Base-by-base conservation (phyloP, 2,888 invertebrate species). In the Aleiodes testaceus region DNA sequence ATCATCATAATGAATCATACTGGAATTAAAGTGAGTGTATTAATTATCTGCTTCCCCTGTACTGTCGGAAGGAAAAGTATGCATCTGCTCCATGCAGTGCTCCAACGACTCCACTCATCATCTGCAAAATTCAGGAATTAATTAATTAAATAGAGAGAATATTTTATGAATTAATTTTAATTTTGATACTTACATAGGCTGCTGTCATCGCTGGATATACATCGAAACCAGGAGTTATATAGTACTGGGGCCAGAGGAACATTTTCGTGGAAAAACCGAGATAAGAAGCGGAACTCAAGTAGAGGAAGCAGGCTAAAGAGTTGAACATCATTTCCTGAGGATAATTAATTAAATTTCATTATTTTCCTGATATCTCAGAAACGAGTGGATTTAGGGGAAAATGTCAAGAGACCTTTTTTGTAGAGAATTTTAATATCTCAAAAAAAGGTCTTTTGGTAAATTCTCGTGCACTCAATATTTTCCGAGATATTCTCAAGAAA, bases 191-290 rank as follows among this genome's bases (percentile, higher is more conserved):
- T 89, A 96, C 96, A 87, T 95, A 95, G 77, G 94, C 93, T 0
- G 94, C 94, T 30, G 94, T 94, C 93, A 96, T 94, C 1, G 95
- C 94, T n/a, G 96, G 95, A 88, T 95, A 95, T 12, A 94, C 94
- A 82, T 95, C 93, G 82, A 90, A 91, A 83, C 94, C 94, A 77
- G 95, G 93, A 50, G 91, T 93, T 6, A 92, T 83, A 36, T 93
- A 89, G 85, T 95, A 95, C 79, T 92, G 90, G 0, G 94, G 93
- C 88, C 93, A 93, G 66, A 96, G 88, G 86, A 93, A 93, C 50
- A 94, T 88, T 78, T 94, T 92, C 18, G 95, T 94, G 0, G 93
- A 92, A 77, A 94, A 92, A 0, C 93, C 93, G 88, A 96, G 91
- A 85, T 94, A 96, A 0, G 93, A 92, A 1, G 96, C 92, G 0